Percentiles rank a stretch among this genome's conserved stretches.
Evolutionary conservation across 2,888 invertebrate genomes (phyloP).

Genomic region (Omphaloscelis lunosa): DNA sequence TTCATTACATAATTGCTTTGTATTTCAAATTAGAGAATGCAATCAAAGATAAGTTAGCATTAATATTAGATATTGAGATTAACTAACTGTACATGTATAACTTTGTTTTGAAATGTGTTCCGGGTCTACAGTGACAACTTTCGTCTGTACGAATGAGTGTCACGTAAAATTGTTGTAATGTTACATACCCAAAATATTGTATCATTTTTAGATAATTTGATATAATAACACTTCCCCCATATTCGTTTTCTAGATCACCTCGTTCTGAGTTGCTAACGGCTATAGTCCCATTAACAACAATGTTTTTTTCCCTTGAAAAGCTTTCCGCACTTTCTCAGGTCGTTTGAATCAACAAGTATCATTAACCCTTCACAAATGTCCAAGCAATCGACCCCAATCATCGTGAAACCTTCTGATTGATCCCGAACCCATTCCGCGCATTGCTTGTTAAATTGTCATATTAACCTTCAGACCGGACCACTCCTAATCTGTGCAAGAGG

Average conservation of each 20-base stretch:
- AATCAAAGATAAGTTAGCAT: conserved; percentile 56
- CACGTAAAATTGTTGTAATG: neutral
- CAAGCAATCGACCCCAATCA: conserved; percentile 55
- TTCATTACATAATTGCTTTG: conserved; percentile 65
- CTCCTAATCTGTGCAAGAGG: conserved; percentile 59
- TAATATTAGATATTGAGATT: conserved; percentile 57
- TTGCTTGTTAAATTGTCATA: conserved; percentile 65
- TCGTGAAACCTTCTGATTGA: conserved; percentile 62
- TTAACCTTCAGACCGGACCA: conserved; percentile 61
- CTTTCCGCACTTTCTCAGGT: conserved; percentile 12
- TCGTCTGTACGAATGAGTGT: neutral
- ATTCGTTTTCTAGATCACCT: neutral
- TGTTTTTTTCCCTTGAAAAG: conserved; percentile 20
- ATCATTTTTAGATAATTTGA: neutral
- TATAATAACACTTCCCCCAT: neutral
- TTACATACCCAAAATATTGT: neutral
- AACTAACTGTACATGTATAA: conserved; percentile 57
- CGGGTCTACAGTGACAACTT: conserved; percentile 27
- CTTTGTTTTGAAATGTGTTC: conserved; percentile 33
- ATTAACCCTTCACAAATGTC: conserved; percentile 59
- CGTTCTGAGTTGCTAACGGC: neutral
- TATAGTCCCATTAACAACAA: neutral
- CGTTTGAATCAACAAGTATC: conserved; percentile 45
- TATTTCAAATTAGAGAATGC: conserved; percentile 62
- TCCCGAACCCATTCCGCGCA: conserved; percentile 63